Conservation (phyloP, 2,888 invertebrate species). For the Spilarctia lutea region DNA sequence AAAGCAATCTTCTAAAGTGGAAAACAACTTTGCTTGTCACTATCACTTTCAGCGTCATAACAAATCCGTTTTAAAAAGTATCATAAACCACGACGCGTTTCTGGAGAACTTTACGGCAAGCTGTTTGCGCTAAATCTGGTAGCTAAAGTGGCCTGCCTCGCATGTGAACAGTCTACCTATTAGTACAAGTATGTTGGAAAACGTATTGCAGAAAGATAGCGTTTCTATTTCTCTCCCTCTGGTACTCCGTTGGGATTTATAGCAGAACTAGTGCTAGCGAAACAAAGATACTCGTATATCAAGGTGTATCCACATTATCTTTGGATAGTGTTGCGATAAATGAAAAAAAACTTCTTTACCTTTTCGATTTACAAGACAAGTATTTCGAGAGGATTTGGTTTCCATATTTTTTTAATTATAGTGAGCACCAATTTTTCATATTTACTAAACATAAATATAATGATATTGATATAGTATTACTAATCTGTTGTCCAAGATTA, state of each 20-base stretch:
- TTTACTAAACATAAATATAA: too few relatives aligned
- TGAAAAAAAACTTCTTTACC: background rate
- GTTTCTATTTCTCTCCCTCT: conserved; percentile 66
- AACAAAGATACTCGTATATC: conserved; percentile 56
- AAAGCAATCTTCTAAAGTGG: conserved; percentile 9
- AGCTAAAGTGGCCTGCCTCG: conserved; percentile 51
- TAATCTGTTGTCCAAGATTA: too few relatives aligned
- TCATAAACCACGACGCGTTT: conserved; percentile 47
- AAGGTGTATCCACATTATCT: conserved; percentile 42
- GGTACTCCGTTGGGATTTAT: conserved; percentile 64
- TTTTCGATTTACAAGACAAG: background rate
- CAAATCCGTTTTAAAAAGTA: conserved; percentile 25
- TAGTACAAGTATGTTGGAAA: conserved; percentile 64
- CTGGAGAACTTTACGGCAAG: conserved; percentile 58
- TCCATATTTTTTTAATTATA: too few relatives aligned
- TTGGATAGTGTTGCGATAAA: conserved; percentile 22
- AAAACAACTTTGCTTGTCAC: conserved; percentile 8
- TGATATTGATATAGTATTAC: too few relatives aligned
- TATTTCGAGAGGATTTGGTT: too few relatives aligned
- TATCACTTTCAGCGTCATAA: conserved; percentile 7
- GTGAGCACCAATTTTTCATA: too few relatives aligned
- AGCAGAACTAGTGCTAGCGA: conserved; percentile 52
- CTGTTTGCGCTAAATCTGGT: conserved; percentile 61
- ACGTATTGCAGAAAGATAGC: conserved; percentile 70
- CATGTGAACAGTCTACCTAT: conserved; percentile 56